Evolutionary conservation across 2,113 vertebrate genomes (phyloP).

Genomic region (Tenrec ecaudatus): DNA sequence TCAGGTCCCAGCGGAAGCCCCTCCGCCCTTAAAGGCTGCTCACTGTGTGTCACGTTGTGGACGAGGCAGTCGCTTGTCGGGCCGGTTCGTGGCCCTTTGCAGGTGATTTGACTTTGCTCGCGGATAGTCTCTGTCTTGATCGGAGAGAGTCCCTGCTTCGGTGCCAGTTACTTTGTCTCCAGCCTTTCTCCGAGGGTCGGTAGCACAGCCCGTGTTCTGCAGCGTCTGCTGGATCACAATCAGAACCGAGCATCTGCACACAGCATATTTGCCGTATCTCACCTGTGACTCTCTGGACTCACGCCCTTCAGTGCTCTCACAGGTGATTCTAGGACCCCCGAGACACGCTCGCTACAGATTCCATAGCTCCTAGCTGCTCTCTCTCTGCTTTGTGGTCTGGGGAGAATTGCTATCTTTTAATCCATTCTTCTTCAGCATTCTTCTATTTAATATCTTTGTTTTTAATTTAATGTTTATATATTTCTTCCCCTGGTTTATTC

Average conservation of each 20-base stretch:
- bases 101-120: neutral
- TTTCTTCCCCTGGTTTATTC: neutral
- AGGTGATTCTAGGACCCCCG: neutral
- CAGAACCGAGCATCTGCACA: neutral
- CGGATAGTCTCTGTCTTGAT: neutral
- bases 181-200: neutral
- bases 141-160: neutral
- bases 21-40: neutral
- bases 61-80: neutral
- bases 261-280: neutral
- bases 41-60: too few species aligned
- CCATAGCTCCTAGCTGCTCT: neutral
- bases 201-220: neutral
- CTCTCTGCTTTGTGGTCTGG: neutral
- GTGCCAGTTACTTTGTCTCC: neutral
- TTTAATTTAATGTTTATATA: neutral
- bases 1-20: too few species aligned
- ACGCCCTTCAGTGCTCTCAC: neutral
- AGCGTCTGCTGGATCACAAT: neutral
- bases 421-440: neutral
- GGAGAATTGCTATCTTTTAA: neutral
- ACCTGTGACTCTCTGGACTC: neutral
- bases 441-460: neutral
- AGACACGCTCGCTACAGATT: neutral
- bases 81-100: neutral